A percentile compares a stretch with the other conserved stretches of the same genome.
Evolutionary conservation across 2,113 vertebrate genomes (phyloP).

Genomic region (Rattus norvegicus): GRCr8 NC_086039.1:64845001-64845500

Average conservation of each 20-base stretch:
- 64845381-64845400: background rate
- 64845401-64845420: background rate
- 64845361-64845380: background rate
- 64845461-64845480: background rate
- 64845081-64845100: background rate
- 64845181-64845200: too few species aligned
- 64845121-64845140: too few species aligned
- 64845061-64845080: background rate
- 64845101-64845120: background rate
- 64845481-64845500: background rate
- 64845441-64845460: background rate
- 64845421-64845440: background rate
- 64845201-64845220: background rate
- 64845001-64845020: background rate
- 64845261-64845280: background rate
- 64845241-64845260: background rate
- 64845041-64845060: background rate
- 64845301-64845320: background rate
- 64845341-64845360: background rate
- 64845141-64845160: too few species aligned
- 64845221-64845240: background rate
- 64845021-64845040: background rate
- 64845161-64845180: too few species aligned
- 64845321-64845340: background rate
- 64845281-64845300: background rate